Evolutionary conservation across 1,140 invertebrate species (phyloP).

Genomic region (Dendroctonus ponderosae): DNA sequence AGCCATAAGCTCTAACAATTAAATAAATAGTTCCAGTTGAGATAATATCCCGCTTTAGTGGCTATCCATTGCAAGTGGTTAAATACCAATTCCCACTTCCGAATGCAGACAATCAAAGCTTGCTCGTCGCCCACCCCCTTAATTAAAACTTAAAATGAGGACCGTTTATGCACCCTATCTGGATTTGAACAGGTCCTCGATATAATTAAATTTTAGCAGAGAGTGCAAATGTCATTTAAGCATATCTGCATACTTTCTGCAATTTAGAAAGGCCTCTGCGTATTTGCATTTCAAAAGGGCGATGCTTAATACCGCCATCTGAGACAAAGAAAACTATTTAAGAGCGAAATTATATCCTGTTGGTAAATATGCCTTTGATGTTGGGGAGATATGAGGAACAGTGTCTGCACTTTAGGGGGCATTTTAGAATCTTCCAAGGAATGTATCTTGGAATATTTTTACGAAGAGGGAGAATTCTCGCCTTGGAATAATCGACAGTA

Average conservation of each 20-base stretch:
- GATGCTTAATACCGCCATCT: background rate
- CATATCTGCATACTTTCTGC: slow-evolving; percentile 23
- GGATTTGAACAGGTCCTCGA: slow-evolving; percentile 24
- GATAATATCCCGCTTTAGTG: background rate
- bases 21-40: too few species aligned
- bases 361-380: slow-evolving; percentile 13
- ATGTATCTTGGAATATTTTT: too few species aligned
- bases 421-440: too few species aligned
- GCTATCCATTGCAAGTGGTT: slow-evolving; percentile 2
- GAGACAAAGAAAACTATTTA: slow-evolving; percentile 28
- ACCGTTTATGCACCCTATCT: slow-evolving; percentile 27
- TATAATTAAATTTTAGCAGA: slow-evolving; percentile 24
- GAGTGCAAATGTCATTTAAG: slow-evolving; percentile 22
- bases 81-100: slow-evolving; percentile 21
- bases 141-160: slow-evolving; percentile 23
- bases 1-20: too few species aligned
- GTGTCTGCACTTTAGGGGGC: too few species aligned
- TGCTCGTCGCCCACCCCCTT: background rate
- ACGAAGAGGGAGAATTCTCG: too few species aligned
- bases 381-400: background rate
- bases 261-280: slow-evolving; percentile 3
- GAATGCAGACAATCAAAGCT: slow-evolving; percentile 18
- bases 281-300: slow-evolving; percentile 21
- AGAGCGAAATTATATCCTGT: slow-evolving; percentile 3
- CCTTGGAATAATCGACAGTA: too few species aligned